These are phyloP conservation scores for Sisyra terminalis DNA, from an alignment of 2,888 invertebrate genomes.

Conservation along the genomic window DNA sequence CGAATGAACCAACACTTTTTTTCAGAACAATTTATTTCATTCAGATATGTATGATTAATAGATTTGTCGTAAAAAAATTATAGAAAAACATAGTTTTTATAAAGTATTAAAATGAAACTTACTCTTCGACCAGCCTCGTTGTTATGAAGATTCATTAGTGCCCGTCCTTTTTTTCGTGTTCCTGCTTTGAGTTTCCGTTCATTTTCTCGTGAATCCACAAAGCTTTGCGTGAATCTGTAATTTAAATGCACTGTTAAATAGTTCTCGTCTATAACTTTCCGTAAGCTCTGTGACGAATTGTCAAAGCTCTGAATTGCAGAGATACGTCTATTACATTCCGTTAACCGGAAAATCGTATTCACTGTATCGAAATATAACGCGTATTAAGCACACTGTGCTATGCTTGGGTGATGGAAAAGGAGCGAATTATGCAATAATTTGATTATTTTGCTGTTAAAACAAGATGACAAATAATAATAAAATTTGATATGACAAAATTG, in stretches of 20 bases:
- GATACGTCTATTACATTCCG: not conserved
- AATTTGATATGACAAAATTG: too few relatives aligned
- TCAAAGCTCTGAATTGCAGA: not conserved
- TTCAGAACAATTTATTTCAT: slow-evolving; percentile 4
- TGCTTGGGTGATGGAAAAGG: too few relatives aligned
- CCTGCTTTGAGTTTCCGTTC: slow-evolving; percentile 73
- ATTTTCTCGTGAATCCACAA: slow-evolving; percentile 84
- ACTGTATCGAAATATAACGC: not conserved
- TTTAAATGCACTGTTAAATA: slow-evolving; percentile 10
- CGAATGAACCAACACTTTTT: not conserved
- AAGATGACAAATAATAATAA: too few relatives aligned
- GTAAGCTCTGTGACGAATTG: not conserved
- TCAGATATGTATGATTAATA: not conserved
- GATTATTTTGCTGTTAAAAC: too few relatives aligned
- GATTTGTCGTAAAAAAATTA: too few relatives aligned
- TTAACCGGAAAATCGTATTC: not conserved
- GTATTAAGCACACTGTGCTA: too few relatives aligned
- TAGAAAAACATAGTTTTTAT: too few relatives aligned
- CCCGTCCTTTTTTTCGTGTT: slow-evolving; percentile 66
- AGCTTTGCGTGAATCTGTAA: slow-evolving; percentile 77
- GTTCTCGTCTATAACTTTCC: too few relatives aligned
- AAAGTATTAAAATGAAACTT: slow-evolving; percentile 24
- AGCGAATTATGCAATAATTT: too few relatives aligned
- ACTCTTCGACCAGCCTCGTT: slow-evolving; percentile 96
- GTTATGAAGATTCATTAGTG: slow-evolving; percentile 94